Evolutionary conservation across 92 coral and sea anemone genomes (phyloP).

Genomic region (Phenganax subtilis): DNA sequence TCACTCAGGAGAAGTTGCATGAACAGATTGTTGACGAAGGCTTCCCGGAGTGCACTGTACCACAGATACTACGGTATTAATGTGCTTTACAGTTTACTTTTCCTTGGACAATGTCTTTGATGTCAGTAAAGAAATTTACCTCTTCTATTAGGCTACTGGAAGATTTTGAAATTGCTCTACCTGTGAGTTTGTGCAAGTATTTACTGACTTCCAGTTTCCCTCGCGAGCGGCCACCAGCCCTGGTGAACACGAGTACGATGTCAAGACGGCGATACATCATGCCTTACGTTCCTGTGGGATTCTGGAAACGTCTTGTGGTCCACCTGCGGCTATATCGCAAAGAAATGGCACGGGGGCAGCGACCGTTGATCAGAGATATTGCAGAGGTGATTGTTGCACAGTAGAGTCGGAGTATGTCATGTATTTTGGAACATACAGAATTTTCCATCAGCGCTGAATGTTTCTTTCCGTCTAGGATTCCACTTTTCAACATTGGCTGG

Average conservation of each 20-base stretch:
- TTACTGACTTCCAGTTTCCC: conserved; percentile 64
- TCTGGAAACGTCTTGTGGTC: conserved; percentile 79
- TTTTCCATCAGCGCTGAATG: background rate
- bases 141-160: conserved; percentile 54
- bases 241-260: conserved; percentile 47
- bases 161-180: conserved; percentile 69
- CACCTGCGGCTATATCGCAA: conserved; percentile 51
- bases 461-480: conserved; percentile 44
- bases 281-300: conserved; percentile 73
- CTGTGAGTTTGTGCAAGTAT: conserved; percentile 57
- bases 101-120: background rate
- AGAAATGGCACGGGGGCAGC: conserved; percentile 14
- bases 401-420: too few species aligned
- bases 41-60: background rate
- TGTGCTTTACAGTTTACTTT: background rate
- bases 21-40: background rate
- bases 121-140: background rate
- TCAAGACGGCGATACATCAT: conserved; percentile 65
- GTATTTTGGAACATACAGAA: background rate
- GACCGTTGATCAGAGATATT: conserved; percentile 14
- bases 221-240: conserved; percentile 40
- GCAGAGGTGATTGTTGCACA: conserved; percentile 7
- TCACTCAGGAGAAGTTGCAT: conserved; percentile 45
- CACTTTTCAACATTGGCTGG: conserved; percentile 62
- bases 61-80: conserved; percentile 13